phyloP scores from a whole-genome alignment of 2,888 invertebrate species.

The Drepanosiphum platanoidis region DNA sequence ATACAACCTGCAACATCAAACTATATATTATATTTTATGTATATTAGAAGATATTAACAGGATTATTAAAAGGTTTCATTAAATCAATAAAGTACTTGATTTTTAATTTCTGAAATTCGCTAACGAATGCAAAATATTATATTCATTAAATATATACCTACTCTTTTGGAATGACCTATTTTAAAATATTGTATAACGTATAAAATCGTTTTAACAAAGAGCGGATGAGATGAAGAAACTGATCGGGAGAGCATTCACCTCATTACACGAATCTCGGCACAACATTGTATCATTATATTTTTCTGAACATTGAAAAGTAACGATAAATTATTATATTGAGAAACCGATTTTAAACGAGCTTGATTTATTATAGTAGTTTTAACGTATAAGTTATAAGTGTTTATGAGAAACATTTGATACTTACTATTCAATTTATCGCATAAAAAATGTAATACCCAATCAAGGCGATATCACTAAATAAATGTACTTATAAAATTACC shows the following conservation, averaged over 20 bases:
- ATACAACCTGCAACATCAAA: too few species aligned
- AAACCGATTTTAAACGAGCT: neutral
- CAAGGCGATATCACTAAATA: too few species aligned
- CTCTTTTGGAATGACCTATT: neutral
- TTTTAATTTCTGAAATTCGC: constrained; percentile 31
- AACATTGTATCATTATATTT: too few species aligned
- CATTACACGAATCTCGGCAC: neutral
- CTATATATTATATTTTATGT: too few species aligned
- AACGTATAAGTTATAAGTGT: neutral
- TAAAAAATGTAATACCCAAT: too few species aligned
- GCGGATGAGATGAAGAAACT: neutral
- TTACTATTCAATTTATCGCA: too few species aligned
- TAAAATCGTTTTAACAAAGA: neutral
- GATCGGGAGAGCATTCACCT: neutral
- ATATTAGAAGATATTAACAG: too few species aligned
- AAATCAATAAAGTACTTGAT: constrained; percentile 18
- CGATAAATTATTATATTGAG: too few species aligned
- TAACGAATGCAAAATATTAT: constrained; percentile 15
- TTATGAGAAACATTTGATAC: too few species aligned
- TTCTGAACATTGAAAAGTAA: neutral
- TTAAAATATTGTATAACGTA: constrained; percentile 10
- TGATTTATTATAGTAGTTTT: neutral
- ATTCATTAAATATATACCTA: too few species aligned
- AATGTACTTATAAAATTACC: too few species aligned
- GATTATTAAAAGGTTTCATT: constrained; percentile 7